Evolutionary conservation across 2,888 invertebrate species (phyloP), one percentile per base, ranked within the genome.

Genomic region (Sminthurides aquaticus): DNA sequence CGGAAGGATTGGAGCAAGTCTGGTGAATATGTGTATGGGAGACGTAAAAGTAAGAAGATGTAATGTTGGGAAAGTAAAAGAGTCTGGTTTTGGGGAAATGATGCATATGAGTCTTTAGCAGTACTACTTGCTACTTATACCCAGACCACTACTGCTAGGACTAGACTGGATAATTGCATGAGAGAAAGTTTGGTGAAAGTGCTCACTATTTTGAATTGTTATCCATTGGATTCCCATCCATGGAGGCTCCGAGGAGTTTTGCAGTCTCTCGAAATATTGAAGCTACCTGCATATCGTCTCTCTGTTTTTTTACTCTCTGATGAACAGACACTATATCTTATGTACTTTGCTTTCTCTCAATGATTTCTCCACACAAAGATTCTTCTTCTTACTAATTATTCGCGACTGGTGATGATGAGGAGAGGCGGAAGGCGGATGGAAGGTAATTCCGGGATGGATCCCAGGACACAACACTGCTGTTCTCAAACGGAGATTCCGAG

Each of bases 231-330:
- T 54, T 58, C 18, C 63, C 63, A 72, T 78, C 82, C 81, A 83
- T 84, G 74, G 83, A 82, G 77, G 84, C 85, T 76, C 85, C 85
- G 77, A 85, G 80, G 78, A 85, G 81, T 77, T 84, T 84, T 78
- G 84, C 82, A 78, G 84, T 84, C 81, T 85, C 85, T 77, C 85
- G 82, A 78, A 85, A 85, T 78, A 85, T 79, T 79, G 84, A 85
- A 77, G 85, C 85, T 79, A 85, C 85, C 82, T 85, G 85, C 85
- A 85, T 85, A 78, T 62, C 28, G 62, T 27, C 57, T 56, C 56
- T 62, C 25, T 55, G 20, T 26, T 28, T 28, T 5, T 18, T 56
- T 25, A 3, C 18, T 3, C 56, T 56, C 56, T 56, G 3, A 15
- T 56, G 43, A 34, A 34, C 5, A 11, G 43, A 34, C 43, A n/a